Base-by-base conservation (phyloP, 2,888 invertebrate species). In the Linnaemya vulpina region DNA sequence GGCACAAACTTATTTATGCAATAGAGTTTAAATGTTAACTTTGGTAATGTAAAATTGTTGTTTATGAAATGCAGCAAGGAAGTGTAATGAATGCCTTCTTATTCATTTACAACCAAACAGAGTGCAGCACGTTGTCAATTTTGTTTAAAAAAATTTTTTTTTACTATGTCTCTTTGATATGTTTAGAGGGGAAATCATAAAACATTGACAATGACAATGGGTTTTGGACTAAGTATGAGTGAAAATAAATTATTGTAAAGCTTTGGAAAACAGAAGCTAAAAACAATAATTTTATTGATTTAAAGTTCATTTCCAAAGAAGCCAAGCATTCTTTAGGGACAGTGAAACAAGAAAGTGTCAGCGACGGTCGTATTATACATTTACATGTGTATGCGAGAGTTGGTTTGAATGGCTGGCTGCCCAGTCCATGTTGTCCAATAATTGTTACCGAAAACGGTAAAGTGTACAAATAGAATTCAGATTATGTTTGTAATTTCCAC, bases 181-280 rank as follows among this genome's bases (percentile, higher is more conserved):
- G 51, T 71, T 40, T 75, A 43, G 20, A 78, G 73, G 63, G 85
- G 82, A 85, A 85, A 83, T 75, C 74, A 83, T 85, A 85, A 79
- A 85, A 71, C 78, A 83, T 71, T 83, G 85, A 60, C 75, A 79
- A 67, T 85, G 85, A 71, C 82, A 83, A 78, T 79, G 75, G 58
- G n/a, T 70, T 46, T 63, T 67, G 55, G 10, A 10, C 8, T 17
- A 51, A 30, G 13, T 51, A 51, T 20, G 43, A 25, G 40, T 20
- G 15, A 30, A 17, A 13, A 49, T n/a, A 62, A 49, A 60, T 15
- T 62, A 15, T 53, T 53, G 8, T 7, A 8, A 10, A 25, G 17
- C 1, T 60, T 13, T 17, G 5, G n/a, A 60, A 60, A 17, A 60
- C 5, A 60, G 60, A 60, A 58, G 30, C n/a, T 58, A 17, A 49